These are phyloP conservation scores for Doryteuthis pealeii DNA, from an alignment of 1,140 invertebrate species.

Conservation along the genomic window DNA sequence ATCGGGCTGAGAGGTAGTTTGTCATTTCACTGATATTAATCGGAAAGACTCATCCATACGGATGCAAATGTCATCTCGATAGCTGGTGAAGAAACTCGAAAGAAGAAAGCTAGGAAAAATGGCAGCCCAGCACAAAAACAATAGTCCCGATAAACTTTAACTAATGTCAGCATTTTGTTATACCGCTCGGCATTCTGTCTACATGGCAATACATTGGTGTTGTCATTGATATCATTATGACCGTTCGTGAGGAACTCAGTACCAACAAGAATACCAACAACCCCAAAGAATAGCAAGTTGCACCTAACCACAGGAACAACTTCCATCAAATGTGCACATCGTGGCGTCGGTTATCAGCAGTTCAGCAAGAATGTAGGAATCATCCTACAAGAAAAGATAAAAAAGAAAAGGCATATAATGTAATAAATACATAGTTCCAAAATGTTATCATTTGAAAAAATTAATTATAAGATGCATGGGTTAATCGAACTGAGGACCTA, in stretches of 20 bases:
- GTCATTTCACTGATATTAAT: constrained; percentile 28
- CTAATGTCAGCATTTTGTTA: constrained; percentile 63
- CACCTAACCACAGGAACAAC: constrained; percentile 60
- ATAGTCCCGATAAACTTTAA: constrained; percentile 62
- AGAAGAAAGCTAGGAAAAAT: constrained; percentile 62
- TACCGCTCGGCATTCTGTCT: constrained; percentile 61
- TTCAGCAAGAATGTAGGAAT: constrained; percentile 60
- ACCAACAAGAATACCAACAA: constrained; percentile 63
- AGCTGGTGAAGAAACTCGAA: constrained; percentile 60
- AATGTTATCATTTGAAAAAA: too few relatives aligned
- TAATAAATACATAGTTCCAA: too few relatives aligned
- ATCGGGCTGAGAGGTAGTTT: constrained; percentile 44
- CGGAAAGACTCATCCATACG: constrained; percentile 31
- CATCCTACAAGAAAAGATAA: constrained; percentile 40
- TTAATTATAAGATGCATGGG: too few relatives aligned
- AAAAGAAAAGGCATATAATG: too few relatives aligned
- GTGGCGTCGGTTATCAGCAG: constrained; percentile 45
- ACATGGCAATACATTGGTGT: constrained; percentile 59
- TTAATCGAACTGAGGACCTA: too few relatives aligned
- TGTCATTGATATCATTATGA: constrained; percentile 58
- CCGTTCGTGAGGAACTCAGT: constrained; percentile 61
- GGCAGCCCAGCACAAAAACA: constrained; percentile 62
- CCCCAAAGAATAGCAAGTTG: constrained; percentile 61
- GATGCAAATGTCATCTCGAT: constrained; percentile 51
- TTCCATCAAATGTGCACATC: constrained; percentile 61